These are phyloP conservation scores for Dendroctonus valens DNA, from an alignment of 1,140 invertebrate genomes.

Conservation along the genomic window DNA sequence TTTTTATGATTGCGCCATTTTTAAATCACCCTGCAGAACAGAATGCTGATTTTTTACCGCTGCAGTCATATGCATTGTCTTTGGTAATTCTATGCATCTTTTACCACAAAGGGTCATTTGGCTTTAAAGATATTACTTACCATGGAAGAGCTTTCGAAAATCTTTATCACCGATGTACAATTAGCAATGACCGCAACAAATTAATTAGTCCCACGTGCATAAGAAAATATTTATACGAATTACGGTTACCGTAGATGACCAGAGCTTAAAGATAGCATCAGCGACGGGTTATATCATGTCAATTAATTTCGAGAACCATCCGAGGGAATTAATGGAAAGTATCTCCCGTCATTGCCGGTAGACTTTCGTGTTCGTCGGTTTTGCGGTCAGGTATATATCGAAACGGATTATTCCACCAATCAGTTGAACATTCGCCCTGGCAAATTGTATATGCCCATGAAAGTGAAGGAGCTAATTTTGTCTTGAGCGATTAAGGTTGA, in stretches of 20 bases:
- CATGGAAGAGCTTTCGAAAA: not conserved
- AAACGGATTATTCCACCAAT: constrained; percentile 27
- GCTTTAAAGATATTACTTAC: not conserved
- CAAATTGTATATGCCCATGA: too few species aligned
- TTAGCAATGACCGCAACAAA: constrained; percentile 3
- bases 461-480: too few species aligned
- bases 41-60: too few species aligned
- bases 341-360: not conserved
- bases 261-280: constrained; percentile 22
- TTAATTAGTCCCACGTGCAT: constrained; percentile 20
- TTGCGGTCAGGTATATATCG: constrained; percentile 24
- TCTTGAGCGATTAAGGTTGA: too few species aligned
- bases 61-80: too few species aligned
- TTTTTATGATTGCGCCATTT: too few species aligned
- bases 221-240: constrained; percentile 30
- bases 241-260: constrained; percentile 24
- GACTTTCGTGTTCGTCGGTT: constrained; percentile 16
- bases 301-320: constrained; percentile 22
- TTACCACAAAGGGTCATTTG: too few species aligned
- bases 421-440: constrained; percentile 4
- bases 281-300: constrained; percentile 24
- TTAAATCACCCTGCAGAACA: too few species aligned
- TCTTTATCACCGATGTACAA: not conserved
- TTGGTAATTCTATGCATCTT: too few species aligned
- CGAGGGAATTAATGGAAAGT: constrained; percentile 7